Percentiles rank a stretch among this genome's conserved stretches.
These are phyloP conservation scores for Luscinia luscinia DNA, from an alignment of 2,797 vertebrate genomes.

Conservation along the genomic window DNA sequence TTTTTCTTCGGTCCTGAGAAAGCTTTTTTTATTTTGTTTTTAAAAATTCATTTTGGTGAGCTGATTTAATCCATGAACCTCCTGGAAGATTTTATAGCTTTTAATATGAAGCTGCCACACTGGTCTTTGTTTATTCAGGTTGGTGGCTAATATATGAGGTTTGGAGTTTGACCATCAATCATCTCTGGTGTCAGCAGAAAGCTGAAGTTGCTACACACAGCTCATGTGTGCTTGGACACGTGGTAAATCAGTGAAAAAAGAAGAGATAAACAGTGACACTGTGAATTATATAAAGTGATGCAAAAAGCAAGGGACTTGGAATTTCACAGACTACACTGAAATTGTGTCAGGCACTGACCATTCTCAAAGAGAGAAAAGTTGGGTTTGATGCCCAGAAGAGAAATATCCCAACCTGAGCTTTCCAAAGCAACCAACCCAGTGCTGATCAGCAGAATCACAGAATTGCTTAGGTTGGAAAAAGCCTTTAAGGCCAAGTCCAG, in stretches of 20 bases:
- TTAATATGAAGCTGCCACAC: conserved; percentile 60
- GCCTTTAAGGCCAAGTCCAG: background rate
- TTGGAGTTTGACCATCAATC: conserved; percentile 51
- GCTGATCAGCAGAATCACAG: background rate
- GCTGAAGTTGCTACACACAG: background rate
- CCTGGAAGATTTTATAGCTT: conserved; percentile 64
- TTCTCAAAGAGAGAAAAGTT: background rate
- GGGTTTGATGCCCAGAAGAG: background rate
- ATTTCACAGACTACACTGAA: background rate
- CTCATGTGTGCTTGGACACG: background rate
- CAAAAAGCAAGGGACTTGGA: background rate
- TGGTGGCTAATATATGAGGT: conserved; percentile 43
- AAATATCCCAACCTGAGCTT: background rate
- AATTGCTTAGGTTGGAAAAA: background rate
- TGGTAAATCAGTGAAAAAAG: background rate
- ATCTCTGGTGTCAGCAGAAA: conserved; percentile 14
- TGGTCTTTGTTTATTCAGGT: conserved; percentile 68
- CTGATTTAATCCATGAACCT: conserved; percentile 67
- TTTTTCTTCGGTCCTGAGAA: conserved; percentile 32
- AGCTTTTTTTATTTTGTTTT: background rate
- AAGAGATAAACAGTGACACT: background rate
- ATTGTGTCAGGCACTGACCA: background rate
- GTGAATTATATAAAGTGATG: background rate
- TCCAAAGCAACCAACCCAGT: background rate
- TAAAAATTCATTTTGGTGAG: conserved; percentile 48